Conservation (phyloP, 1,140 invertebrate species). For the Drosophila pruinosa region DNA sequence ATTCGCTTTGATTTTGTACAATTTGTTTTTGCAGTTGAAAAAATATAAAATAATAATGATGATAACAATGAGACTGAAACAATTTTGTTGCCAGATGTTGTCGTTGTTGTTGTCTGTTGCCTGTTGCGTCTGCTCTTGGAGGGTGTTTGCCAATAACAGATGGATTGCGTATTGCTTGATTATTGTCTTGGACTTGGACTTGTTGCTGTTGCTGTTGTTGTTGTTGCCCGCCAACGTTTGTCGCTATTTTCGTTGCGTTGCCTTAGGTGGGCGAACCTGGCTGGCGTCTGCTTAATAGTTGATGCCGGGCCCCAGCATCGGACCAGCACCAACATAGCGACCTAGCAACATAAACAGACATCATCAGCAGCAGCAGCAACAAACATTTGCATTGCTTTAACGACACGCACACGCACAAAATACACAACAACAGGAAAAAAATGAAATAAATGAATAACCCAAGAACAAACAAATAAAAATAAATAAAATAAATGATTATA, state of each 20-base stretch:
- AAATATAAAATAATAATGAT: neutral
- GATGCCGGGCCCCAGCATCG: constrained; percentile 35
- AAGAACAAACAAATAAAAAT: constrained; percentile 2
- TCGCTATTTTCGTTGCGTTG: constrained; percentile 36
- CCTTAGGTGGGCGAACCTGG: constrained; percentile 67
- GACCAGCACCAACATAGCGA: constrained; percentile 5
- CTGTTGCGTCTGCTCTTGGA: neutral
- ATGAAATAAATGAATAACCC: constrained; percentile 8
- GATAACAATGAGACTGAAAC: constrained; percentile 1
- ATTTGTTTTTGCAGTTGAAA: constrained; percentile 25
- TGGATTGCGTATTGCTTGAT: constrained; percentile 27
- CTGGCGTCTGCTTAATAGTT: no score
- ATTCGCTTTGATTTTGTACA: constrained; percentile 52
- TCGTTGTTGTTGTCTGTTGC: neutral
- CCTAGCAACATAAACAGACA: constrained; percentile 29
- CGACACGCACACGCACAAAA: constrained; percentile 42
- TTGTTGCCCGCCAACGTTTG: constrained; percentile 56
- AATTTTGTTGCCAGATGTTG: constrained; percentile 12
- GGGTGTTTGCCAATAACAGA: constrained; percentile 3
- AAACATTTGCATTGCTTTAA: constrained; percentile 38
- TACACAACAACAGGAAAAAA: constrained; percentile 10
- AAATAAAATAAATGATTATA: constrained; percentile 26
- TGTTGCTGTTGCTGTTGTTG: constrained; percentile 49
- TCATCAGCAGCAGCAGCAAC: constrained; percentile 7
- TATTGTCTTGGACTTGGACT: constrained; percentile 70